Evolutionary conservation across 2,888 invertebrate species (phyloP).

Genomic region (Biston betularia): DNA sequence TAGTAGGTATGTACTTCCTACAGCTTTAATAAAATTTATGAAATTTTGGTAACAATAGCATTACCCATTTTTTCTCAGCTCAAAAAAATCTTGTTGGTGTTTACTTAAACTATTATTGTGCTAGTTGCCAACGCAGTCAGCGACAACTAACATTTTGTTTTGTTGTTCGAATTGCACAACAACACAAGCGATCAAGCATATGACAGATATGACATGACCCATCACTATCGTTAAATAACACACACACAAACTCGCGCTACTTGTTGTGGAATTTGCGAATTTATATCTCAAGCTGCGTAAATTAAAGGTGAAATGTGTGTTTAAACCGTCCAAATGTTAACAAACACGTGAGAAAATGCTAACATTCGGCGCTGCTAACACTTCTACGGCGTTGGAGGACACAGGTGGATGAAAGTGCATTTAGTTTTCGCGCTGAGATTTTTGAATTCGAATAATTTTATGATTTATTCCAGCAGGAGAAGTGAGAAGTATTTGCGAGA

Average conservation of each 20-base stretch:
- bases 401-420: slow-evolving; percentile 66
- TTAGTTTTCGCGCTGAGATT: slow-evolving; percentile 58
- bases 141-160: background rate
- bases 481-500: slow-evolving; percentile 83
- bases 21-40: too few relatives aligned
- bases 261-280: slow-evolving; percentile 61
- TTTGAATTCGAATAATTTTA: slow-evolving; percentile 52
- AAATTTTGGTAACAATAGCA: too few relatives aligned
- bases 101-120: too few relatives aligned
- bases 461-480: slow-evolving; percentile 68
- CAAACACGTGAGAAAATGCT: slow-evolving; percentile 77
- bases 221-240: slow-evolving; percentile 80
- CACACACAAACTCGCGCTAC: slow-evolving; percentile 56
- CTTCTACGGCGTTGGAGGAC: slow-evolving; percentile 75
- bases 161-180: background rate
- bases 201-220: slow-evolving; percentile 36
- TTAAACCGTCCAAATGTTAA: slow-evolving; percentile 74
- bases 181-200: background rate
- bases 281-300: slow-evolving; percentile 61
- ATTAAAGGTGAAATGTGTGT: slow-evolving; percentile 62
- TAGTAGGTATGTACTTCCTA: too few relatives aligned
- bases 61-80: too few relatives aligned
- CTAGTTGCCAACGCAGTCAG: too few relatives aligned
- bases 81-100: too few relatives aligned
- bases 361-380: slow-evolving; percentile 78